Evolutionary conservation across 2,888 invertebrate species (phyloP).

Genomic region (Caradrina kadenii): DNA sequence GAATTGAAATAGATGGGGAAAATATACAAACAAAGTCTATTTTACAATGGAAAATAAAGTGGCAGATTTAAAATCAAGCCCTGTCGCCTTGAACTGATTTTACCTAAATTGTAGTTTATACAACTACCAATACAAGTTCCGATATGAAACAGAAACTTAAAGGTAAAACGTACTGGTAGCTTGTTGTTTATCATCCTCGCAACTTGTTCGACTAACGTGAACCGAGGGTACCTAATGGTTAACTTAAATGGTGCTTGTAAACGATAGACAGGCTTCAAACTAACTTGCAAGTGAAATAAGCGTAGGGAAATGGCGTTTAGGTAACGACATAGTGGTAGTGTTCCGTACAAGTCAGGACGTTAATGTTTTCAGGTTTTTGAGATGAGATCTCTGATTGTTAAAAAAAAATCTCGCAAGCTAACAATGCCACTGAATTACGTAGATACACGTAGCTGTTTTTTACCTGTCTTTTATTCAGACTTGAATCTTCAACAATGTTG

Average conservation of each 20-base stretch:
- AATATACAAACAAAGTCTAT: constrained; percentile 18
- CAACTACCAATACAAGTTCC: constrained; percentile 23
- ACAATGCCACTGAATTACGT: not conserved
- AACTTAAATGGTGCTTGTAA: constrained; percentile 51
- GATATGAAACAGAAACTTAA: constrained; percentile 29
- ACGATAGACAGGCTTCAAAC: constrained; percentile 53
- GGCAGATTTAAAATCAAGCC: not conserved
- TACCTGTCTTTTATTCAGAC: constrained; percentile 29
- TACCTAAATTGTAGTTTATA: constrained; percentile 14
- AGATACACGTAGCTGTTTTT: not conserved
- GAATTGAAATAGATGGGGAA: constrained; percentile 19
- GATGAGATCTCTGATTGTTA: not conserved
- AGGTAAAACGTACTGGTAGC: constrained; percentile 26
- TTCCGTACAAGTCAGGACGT: not conserved
- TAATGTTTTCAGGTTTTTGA: not conserved
- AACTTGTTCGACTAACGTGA: constrained; percentile 41
- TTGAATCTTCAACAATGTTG: constrained; percentile 28
- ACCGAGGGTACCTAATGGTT: constrained; percentile 42
- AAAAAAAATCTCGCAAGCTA: not conserved
- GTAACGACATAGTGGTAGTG: not conserved
- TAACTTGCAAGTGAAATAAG: constrained; percentile 39
- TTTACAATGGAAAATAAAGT: not conserved
- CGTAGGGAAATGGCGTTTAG: constrained; percentile 22
- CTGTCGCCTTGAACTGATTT: not conserved
- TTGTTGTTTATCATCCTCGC: constrained; percentile 44